Evolutionary conservation across 1,140 invertebrate genomes (phyloP).

Genomic region (Ceratina australensis): DNA sequence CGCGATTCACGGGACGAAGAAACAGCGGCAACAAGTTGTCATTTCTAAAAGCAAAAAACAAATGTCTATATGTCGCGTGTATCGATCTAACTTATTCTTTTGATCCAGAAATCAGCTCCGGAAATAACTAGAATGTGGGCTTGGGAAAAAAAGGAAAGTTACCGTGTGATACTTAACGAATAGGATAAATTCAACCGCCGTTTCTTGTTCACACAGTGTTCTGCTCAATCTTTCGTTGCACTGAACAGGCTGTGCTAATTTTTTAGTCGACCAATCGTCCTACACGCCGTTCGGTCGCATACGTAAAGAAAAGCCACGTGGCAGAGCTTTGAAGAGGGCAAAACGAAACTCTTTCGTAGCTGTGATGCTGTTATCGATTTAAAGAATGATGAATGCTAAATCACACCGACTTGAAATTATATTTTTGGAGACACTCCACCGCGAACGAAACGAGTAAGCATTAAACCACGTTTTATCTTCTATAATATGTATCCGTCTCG

Average conservation of each 20-base stretch:
- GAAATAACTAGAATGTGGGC: conserved; percentile 26
- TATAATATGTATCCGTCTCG: background rate
- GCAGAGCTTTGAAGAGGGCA: conserved; percentile 46
- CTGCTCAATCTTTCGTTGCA: conserved; percentile 65
- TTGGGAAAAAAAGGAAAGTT: conserved; percentile 37
- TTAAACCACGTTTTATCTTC: conserved; percentile 42
- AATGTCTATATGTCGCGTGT: conserved; percentile 20
- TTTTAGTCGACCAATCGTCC: conserved; percentile 59
- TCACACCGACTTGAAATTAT: conserved; percentile 37
- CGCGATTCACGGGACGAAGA: conserved; percentile 1
- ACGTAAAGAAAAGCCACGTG: conserved; percentile 52
- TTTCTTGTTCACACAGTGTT: conserved; percentile 61
- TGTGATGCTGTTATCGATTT: conserved; percentile 65
- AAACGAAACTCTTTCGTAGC: conserved; percentile 61
- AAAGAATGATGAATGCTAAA: conserved; percentile 40
- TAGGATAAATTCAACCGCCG: conserved; percentile 44
- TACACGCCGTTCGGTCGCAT: conserved; percentile 52
- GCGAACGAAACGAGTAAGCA: conserved; percentile 17
- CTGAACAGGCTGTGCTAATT: conserved; percentile 61
- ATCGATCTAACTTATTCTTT: conserved; percentile 23
- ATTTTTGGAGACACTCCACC: conserved; percentile 62
- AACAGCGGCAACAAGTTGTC: conserved; percentile 26
- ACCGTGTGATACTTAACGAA: background rate
- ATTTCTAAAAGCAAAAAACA: conserved; percentile 22
- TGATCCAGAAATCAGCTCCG: conserved; percentile 16